Conservation (phyloP, 2,113 vertebrate species). For the human (Homo sapiens) region DNA sequence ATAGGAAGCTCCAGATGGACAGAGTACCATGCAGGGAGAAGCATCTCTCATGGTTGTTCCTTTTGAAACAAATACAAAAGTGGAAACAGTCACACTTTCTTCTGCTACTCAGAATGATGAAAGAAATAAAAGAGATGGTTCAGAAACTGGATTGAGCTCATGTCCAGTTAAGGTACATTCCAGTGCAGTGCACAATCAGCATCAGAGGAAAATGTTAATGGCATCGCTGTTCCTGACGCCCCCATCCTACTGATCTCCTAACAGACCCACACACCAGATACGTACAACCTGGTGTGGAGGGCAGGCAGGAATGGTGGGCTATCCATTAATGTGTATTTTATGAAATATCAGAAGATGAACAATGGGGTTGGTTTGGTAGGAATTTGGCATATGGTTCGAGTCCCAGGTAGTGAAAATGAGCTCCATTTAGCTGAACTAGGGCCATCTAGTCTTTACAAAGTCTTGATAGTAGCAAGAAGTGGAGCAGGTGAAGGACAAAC, state of each 20-base stretch:
- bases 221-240: conserved; percentile 88
- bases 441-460: conserved; percentile 95
- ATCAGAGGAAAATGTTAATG: conserved; percentile 69
- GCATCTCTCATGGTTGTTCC: conserved; percentile 82
- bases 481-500: conserved; percentile 93
- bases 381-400: conserved; percentile 93
- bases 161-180: not conserved
- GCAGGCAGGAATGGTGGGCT: conserved; percentile 90
- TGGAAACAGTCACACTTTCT: conserved; percentile 21
- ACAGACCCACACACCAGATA: conserved; percentile 91
- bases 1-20: conserved; percentile 81
- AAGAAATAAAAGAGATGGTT: conserved; percentile 50
- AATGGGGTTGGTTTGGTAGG: conserved; percentile 85
- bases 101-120: conserved; percentile 85
- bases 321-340: conserved; percentile 95
- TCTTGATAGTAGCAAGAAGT: conserved; percentile 96
- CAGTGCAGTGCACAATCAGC: not conserved
- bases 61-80: conserved; percentile 66
- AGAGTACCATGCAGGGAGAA: conserved; percentile 71
- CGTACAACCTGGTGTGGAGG: conserved; percentile 93
- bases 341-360: conserved; percentile 97
- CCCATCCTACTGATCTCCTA: conserved; percentile 97
- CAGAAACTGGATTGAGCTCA: accelerated
- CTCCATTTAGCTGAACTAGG: conserved; percentile 93
- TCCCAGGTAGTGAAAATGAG: conserved; percentile 95